Conservation (phyloP, 2,888 invertebrate species). For the Timandra comae region DNA sequence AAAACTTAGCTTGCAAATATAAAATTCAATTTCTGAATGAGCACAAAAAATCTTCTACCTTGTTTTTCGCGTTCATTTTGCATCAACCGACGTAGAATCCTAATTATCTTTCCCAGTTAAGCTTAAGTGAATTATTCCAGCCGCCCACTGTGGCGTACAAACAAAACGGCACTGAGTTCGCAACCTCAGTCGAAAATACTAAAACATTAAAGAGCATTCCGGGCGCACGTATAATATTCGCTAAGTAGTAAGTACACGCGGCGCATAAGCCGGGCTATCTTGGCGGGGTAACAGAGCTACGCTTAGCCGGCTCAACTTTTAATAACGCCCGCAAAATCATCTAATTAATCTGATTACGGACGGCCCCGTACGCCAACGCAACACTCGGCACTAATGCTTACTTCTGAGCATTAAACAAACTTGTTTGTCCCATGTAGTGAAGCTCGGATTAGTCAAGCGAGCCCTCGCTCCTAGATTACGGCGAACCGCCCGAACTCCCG, state of each 20-base stretch:
- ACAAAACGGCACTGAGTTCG: slow-evolving; percentile 70
- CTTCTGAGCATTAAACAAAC: slow-evolving; percentile 62
- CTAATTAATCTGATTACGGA: slow-evolving; percentile 73
- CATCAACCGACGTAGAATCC: slow-evolving; percentile 74
- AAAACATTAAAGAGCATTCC: slow-evolving; percentile 73
- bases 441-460: slow-evolving; percentile 51
- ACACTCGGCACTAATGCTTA: slow-evolving; percentile 62
- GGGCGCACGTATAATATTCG: slow-evolving; percentile 67
- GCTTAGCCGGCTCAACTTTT: slow-evolving; percentile 71
- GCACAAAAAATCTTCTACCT: slow-evolving; percentile 69
- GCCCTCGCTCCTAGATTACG: slow-evolving; percentile 37
- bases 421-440: slow-evolving; percentile 59
- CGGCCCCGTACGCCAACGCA: slow-evolving; percentile 52
- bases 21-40: slow-evolving; percentile 75
- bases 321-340: slow-evolving; percentile 72
- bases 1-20: slow-evolving; percentile 70
- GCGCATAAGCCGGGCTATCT: slow-evolving; percentile 68
- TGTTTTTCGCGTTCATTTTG: slow-evolving; percentile 74
- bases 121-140: slow-evolving; percentile 76
- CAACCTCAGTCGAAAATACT: slow-evolving; percentile 75
- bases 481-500: slow-evolving; percentile 28
- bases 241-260: slow-evolving; percentile 63
- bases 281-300: slow-evolving; percentile 62
- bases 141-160: slow-evolving; percentile 72
- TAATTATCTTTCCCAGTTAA: slow-evolving; percentile 77